Conservation (phyloP, 2,888 invertebrate species). For the Atrina japonica region DNA sequence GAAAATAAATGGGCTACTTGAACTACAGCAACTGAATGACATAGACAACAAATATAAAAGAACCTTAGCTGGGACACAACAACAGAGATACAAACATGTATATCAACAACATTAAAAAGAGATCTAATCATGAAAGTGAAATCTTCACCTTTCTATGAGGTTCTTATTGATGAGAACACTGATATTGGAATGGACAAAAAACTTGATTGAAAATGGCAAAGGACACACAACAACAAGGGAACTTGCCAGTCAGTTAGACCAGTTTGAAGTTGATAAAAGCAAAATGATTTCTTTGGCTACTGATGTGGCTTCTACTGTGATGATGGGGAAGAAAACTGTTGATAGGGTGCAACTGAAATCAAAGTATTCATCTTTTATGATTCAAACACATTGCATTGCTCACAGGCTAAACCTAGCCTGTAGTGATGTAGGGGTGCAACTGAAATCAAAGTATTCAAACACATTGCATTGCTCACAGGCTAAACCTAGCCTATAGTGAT, state of each 20-base stretch:
- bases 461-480: no score
- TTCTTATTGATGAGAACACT: constrained; percentile 50
- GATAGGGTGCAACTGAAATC: no score
- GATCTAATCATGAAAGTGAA: constrained; percentile 32
- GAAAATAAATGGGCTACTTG: constrained; percentile 41
- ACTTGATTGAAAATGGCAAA: constrained; percentile 39
- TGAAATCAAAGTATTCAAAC: no score
- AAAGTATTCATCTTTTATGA: no score
- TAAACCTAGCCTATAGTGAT: no score
- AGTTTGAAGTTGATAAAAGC: constrained; percentile 12
- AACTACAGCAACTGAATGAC: constrained; percentile 39
- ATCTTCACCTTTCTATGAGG: no score
- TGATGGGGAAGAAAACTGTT: constrained; percentile 43
- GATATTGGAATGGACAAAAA: constrained; percentile 42
- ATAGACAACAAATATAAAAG: constrained; percentile 34
- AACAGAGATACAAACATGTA: constrained; percentile 36
- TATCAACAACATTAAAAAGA: constrained; percentile 14
- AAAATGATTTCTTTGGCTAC: constrained; percentile 44
- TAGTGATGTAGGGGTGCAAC: no score
- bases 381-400: no score
- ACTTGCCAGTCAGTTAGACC: background rate
- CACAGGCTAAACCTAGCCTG: no score
- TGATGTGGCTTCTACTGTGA: constrained; percentile 47
- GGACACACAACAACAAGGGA: constrained; percentile 39
- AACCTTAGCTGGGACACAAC: constrained; percentile 42